Percentiles rank a stretch among this genome's conserved stretches.
Evolutionary conservation across 2,888 invertebrate genomes (phyloP).

Genomic region (Drosophila monieri): DNA sequence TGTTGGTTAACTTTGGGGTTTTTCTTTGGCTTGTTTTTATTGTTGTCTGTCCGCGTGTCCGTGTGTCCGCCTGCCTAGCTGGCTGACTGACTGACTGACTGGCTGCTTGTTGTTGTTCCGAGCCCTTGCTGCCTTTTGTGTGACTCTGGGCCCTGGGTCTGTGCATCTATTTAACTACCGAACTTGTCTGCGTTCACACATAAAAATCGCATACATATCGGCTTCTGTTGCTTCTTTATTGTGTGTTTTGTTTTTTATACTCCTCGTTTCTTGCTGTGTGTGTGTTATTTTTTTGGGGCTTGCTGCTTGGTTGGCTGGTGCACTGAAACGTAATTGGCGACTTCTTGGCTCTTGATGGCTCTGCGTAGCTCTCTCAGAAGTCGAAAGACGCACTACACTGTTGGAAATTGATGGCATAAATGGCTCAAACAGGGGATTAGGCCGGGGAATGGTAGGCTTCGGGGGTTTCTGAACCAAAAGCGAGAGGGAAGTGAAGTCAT

Average conservation of each 20-base stretch:
- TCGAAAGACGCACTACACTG: constrained; percentile 22
- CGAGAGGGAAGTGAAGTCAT: no score
- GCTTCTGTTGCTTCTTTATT: constrained; percentile 25
- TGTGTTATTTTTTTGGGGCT: constrained; percentile 38
- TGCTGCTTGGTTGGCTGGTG: constrained; percentile 73
- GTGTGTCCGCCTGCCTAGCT: constrained; percentile 28
- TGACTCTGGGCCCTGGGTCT: constrained; percentile 54
- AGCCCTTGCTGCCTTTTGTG: constrained; percentile 32
- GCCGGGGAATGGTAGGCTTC: no score
- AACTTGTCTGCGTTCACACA: constrained; percentile 80
- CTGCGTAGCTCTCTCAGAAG: constrained; percentile 40
- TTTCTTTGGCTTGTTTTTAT: constrained; percentile 68
- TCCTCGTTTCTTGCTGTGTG: constrained; percentile 3
- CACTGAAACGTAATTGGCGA: constrained; percentile 75
- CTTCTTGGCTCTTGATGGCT: constrained; percentile 32
- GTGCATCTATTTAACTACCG: constrained; percentile 79
- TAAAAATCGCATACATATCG: constrained; percentile 74
- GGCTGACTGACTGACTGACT: constrained; percentile 10
- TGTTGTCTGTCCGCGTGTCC: constrained; percentile 23
- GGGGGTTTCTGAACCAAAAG: no score
- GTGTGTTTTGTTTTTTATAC: constrained; percentile 12
- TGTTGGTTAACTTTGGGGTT: constrained; percentile 83
- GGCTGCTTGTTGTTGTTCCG: constrained; percentile 10
- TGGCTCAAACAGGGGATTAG: neutral
- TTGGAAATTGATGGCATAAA: no score